These are phyloP conservation scores for Microcebus ravelobensis DNA, from an alignment of 2,113 vertebrate species.

Conservation along the genomic window DNA sequence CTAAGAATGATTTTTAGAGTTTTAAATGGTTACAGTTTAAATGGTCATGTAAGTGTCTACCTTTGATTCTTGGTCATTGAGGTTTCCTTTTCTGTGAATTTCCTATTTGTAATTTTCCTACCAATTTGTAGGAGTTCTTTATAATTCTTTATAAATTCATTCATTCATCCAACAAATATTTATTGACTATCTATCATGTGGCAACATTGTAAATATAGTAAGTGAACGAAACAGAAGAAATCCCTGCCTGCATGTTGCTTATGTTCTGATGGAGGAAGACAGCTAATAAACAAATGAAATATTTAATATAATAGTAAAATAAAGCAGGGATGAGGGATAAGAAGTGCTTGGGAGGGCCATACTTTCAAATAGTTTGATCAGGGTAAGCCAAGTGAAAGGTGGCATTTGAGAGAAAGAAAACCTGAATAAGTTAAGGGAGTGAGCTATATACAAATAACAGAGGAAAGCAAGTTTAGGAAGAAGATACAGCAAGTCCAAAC, in stretches of 20 bases:
- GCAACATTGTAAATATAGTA: background rate
- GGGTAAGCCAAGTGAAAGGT: background rate
- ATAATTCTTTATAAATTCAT: background rate
- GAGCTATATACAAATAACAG: background rate
- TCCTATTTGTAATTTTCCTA: background rate
- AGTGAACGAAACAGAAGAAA: background rate
- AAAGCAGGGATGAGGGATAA: background rate
- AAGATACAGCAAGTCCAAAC: background rate
- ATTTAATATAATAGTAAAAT: background rate
- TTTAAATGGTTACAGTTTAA: constrained; percentile 5
- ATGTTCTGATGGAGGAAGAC: background rate
- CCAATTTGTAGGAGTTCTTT: background rate
- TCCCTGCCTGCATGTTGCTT: background rate
- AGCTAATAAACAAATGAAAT: background rate
- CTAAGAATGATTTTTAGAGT: background rate
- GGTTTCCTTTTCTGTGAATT: background rate
- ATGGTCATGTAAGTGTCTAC: background rate
- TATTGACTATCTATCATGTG: background rate
- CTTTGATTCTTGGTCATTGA: background rate
- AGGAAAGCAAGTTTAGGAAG: background rate
- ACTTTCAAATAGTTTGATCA: background rate
- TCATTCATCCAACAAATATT: background rate
- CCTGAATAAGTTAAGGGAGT: background rate
- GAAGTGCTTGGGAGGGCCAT: background rate
- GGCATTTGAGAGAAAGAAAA: background rate